A percentile compares a stretch with the other conserved stretches of the same genome.
Conservation (phyloP, 2,797 vertebrate genomes). For the Zalophus californianus region DNA sequence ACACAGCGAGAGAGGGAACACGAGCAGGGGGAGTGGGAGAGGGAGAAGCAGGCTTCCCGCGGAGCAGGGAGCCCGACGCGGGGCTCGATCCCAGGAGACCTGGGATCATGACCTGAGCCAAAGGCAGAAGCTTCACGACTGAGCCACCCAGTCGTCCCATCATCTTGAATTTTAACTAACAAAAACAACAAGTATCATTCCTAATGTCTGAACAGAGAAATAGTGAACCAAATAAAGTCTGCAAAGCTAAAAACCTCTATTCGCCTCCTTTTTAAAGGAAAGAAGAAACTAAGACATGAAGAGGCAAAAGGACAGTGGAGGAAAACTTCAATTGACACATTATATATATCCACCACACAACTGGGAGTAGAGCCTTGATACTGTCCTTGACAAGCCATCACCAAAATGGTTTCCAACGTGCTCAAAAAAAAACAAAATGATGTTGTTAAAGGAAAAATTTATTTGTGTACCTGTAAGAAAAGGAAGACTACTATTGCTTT, state of each 20-base stretch:
- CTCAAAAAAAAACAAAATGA: background rate
- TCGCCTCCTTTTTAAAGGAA: background rate
- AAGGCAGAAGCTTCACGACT: too few relatives aligned
- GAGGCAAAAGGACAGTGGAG: background rate
- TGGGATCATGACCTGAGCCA: too few relatives aligned
- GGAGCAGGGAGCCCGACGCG: too few relatives aligned
- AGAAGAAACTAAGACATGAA: background rate
- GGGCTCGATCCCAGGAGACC: too few relatives aligned
- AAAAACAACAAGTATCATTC: background rate
- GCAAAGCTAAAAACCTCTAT: background rate
- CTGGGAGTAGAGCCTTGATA: background rate
- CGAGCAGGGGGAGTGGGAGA: too few relatives aligned
- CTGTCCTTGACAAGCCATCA: background rate
- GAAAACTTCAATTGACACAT: fast-evolving
- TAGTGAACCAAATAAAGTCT: background rate
- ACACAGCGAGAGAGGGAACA: too few relatives aligned
- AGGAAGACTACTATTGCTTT: background rate
- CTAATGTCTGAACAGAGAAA: background rate
- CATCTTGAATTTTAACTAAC: background rate
- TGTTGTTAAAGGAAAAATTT: background rate
- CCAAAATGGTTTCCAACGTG: background rate
- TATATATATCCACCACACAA: too few relatives aligned
- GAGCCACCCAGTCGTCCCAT: too few relatives aligned
- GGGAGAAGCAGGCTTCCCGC: too few relatives aligned
- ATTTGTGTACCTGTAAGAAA: background rate